These are phyloP conservation scores for Penaeus indicus DNA, from an alignment of 1,140 invertebrate species.

Conservation along the genomic window DNA sequence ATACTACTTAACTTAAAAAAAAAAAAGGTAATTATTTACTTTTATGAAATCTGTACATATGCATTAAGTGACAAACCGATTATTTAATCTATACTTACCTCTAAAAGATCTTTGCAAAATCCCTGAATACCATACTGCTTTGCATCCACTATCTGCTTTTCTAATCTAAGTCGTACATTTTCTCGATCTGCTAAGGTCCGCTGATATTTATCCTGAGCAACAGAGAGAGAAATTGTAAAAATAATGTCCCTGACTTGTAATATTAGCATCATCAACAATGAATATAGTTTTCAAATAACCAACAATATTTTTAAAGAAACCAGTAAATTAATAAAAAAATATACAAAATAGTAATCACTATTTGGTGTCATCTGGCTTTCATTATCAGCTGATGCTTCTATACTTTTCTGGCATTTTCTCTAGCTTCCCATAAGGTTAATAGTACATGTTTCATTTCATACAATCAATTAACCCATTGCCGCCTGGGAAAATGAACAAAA, in stretches of 20 bases:
- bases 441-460: too few species aligned
- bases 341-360: too few species aligned
- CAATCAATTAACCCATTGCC: too few species aligned
- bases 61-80: neutral
- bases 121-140: conserved; percentile 65
- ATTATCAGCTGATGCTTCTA: neutral
- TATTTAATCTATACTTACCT: conserved; percentile 38
- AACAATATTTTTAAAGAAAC: too few species aligned
- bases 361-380: neutral
- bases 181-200: conserved; percentile 65
- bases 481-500: too few species aligned
- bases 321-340: too few species aligned
- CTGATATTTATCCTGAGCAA: conserved; percentile 65
- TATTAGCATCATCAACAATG: too few species aligned
- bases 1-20: neutral
- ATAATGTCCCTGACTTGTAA: neutral
- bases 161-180: conserved; percentile 62
- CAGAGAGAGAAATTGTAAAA: neutral
- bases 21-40: neutral
- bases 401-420: neutral
- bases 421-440: too few species aligned
- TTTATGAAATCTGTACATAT: neutral
- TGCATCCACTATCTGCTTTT: conserved; percentile 63
- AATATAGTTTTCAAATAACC: too few species aligned
- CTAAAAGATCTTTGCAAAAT: conserved; percentile 65